Base-by-base conservation (phyloP, 2,113 vertebrate genomes). In the Vidua macroura region DNA sequence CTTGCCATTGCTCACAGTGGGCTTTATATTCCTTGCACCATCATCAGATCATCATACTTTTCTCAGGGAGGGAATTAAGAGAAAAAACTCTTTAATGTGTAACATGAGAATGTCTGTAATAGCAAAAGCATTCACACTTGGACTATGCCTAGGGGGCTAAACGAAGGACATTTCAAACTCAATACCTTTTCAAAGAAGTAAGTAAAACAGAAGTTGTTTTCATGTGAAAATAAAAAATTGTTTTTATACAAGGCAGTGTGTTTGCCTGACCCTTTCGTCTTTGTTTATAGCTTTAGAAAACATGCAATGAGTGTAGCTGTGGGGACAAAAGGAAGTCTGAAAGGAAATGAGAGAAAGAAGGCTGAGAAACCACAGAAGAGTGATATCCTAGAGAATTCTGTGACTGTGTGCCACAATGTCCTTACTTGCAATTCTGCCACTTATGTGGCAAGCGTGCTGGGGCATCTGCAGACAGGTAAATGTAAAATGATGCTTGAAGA, bases 221-320 rank as follows among this genome's bases (percentile, higher is more conserved):
- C 30, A 60, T 76, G 70, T 96, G 67, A 81, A 93, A 97, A 96
- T 97, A 94, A 96, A 96, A 64, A 13, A 19, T 27, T 52, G 30
- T 2, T 95, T 96, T 94, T 84, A 15, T 92, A 92, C 0, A 0
- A 44, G 24, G 77, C 30, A 4, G 0, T 46, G 59, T 68, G 49
- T 75, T 86, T 95, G 51, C 25, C 43, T 95, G 81, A 74, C 30
- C 44, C 35, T 88, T 87, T 81, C 2, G 2, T 84, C n/a, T 80
- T 92, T 79, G 12, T 46, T 63, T 62, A 9, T 55, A 62, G 23
- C 59, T 77, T 76, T 59, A 77, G 82, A 69, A 5, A 77, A 7
- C 11, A 33, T 14, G 14, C 24, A 28, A 23, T 73, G 51, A 85
- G 10, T 24, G 12, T 20, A 67, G 35, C 33, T 86, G 33, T 72